Base-by-base conservation (phyloP, 1,140 invertebrate genomes). In the Bombus waltoni region DNA sequence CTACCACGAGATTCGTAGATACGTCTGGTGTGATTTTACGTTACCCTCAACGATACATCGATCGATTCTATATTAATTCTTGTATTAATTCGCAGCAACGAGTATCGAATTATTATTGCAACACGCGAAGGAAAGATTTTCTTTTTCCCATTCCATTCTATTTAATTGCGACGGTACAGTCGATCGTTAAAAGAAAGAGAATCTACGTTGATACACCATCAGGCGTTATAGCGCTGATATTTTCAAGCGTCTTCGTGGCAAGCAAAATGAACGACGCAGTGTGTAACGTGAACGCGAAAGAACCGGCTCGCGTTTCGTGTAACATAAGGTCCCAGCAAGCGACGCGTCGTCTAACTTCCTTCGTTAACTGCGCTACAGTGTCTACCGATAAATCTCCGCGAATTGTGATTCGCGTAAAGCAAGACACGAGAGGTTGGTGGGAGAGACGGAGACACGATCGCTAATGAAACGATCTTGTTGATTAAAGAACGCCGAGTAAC, bases 281-380 rank as follows among this genome's bases (percentile, higher is more conserved):
- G 53, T 59, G 53, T 53, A 40, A 42, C 10, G 47, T 8, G 42
- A 57, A 42, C 13, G 10, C 28, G 9, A 53, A 35, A 38, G 9
- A 15, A 25, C 15, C n/a, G 28, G 44, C 32, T 38, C 25, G 32
- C n/a, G n/a, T 77, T n/a, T 53, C 78, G 78, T 18, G 80, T 86
- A 76, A 86, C 80, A 71, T 76, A 62, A 86, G 53, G 59, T 83
- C 40, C 22, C 65, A 83, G 11, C 73, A 59, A 70, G 53, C 85
- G 47, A 25, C 25, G 44, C 65, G 44, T 44, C 73, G 72, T 70
- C 53, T 83, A 86, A 74, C 28, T 47, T 83, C 5, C 80, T 83
- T 71, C 80, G 32, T 81, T 86, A 70, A 75, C 62, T 71, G 40
- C 35, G 79, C 59, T 71, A 57, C 42, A 83, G 53, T 72, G 32